Evolutionary conservation across 2,113 vertebrate species (phyloP).

Genomic region (Phoxinus phoxinus): DNA sequence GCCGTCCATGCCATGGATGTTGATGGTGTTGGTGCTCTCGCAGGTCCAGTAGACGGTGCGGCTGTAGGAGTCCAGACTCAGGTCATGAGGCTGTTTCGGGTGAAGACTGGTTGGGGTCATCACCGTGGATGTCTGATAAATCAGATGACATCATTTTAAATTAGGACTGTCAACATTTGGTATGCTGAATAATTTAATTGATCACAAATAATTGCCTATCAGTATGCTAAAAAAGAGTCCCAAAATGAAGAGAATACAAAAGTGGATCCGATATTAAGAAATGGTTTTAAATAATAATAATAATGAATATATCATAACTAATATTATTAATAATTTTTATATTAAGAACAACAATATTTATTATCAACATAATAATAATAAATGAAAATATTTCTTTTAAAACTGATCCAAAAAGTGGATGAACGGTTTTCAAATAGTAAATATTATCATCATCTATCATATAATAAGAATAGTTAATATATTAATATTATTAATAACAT

Average conservation of each 20-base stretch:
- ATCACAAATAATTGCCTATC: not conserved
- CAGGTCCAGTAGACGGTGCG: conserved; percentile 94
- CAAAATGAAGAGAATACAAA: not conserved
- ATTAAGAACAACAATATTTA: too few relatives aligned
- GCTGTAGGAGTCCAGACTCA: conserved; percentile 91
- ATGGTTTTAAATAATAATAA: not conserved
- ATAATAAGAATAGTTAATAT: not conserved
- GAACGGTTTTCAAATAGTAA: not conserved
- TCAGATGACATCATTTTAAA: not conserved
- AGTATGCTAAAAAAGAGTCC: not conserved
- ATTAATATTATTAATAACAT: not conserved
- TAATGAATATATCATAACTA: not conserved
- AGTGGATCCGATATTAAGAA: not conserved
- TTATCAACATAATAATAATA: not conserved
- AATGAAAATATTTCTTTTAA: not conserved
- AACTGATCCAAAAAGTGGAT: not conserved
- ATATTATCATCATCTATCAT: not conserved
- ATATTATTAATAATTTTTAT: not conserved
- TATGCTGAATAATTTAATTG: not conserved
- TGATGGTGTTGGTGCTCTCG: conserved; percentile 89
- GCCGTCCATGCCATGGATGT: conserved; percentile 84
- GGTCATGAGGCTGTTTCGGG: conserved; percentile 87
- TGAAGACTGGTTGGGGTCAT: conserved; percentile 77
- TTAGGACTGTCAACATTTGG: not conserved
- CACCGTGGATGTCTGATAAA: conserved; percentile 79